These are phyloP conservation scores for Asteroscopus sphinx DNA, from an alignment of 2,888 invertebrate species.

Conservation along the genomic window DNA sequence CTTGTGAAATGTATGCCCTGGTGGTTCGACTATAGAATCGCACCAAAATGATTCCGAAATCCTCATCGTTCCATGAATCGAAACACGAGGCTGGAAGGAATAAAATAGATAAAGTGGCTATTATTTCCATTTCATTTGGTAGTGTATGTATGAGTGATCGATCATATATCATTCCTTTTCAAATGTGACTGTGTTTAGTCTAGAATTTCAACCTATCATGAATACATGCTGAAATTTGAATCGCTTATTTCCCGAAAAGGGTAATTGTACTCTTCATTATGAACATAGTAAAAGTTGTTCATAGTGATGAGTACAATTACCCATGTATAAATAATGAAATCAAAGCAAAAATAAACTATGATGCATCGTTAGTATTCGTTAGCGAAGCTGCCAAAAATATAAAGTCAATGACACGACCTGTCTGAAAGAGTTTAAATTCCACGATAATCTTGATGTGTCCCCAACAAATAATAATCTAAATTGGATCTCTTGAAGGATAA, in stretches of 20 bases:
- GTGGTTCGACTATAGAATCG: too few relatives aligned
- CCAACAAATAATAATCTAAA: constrained; percentile 14
- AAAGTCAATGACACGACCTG: constrained; percentile 41
- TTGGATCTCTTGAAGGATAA: constrained; percentile 26
- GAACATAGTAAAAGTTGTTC: too few relatives aligned
- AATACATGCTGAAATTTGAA: too few relatives aligned
- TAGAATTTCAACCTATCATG: constrained; percentile 33
- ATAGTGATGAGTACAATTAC: neutral
- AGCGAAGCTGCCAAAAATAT: constrained; percentile 40
- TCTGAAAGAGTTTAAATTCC: constrained; percentile 30
- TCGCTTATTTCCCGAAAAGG: too few relatives aligned
- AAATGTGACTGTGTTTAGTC: constrained; percentile 45
- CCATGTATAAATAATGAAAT: constrained; percentile 18
- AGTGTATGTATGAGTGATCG: too few relatives aligned
- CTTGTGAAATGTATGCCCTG: too few relatives aligned
- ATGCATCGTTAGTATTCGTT: constrained; percentile 31
- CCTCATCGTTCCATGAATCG: too few relatives aligned
- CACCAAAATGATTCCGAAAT: too few relatives aligned
- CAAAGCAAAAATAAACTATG: constrained; percentile 35
- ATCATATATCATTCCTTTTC: constrained; percentile 18
- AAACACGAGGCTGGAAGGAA: too few relatives aligned
- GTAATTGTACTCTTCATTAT: too few relatives aligned
- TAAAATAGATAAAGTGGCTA: too few relatives aligned
- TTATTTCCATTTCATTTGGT: constrained; percentile 8
- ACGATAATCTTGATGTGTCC: constrained; percentile 24